Evolutionary conservation across 2,888 invertebrate genomes (phyloP), one percentile per base, ranked within the genome.

Genomic region (Bibio marci): DNA sequence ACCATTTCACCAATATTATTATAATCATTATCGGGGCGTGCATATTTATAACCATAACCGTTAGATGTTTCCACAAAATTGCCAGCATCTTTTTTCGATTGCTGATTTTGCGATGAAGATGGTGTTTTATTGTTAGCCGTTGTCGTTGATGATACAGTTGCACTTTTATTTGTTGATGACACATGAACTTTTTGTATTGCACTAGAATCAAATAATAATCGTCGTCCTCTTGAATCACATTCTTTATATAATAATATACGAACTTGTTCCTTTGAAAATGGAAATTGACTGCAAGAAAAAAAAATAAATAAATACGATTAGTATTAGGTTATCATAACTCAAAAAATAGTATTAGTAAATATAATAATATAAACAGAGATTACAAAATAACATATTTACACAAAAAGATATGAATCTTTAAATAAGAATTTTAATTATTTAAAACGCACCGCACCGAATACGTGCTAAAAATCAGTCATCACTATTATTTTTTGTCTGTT

Each of bases 1-100:
- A 90, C 79, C 83, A 91, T 86, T 68, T 91, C 91, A 48, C 86
- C 82, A 55, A 90, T 67, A 45, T 76, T 67, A 46, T 70, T 72
- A 41, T 79, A 74, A 56, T 88, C 88, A 46, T 64, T 51, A 48
- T 71, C 63, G 41, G 77, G 71, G 33, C 73, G 73, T 52, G 69
- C 71, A 55, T 74, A 75, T 79, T 79, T 33, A 30, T 42, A 37
- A 36, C 36, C 36, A 13, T 25, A 26, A 11, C 37, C 38, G 18
- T 40, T 35, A 12, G 30, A 40, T 6, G 34, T 34, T 14, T 39
- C 39, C 13, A 39, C 34, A 14, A 18, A 39, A 22, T 22, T 22
- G 4, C 22, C 22, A 22, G 4, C 8, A 6, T 6, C 4, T 22
- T 4, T 22, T 22, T 4, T 22, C 5, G 27, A 11, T 36, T 27